phyloP scores from a whole-genome alignment of 2,797 vertebrate species.

The Pseudomugil tenellus region DNA sequence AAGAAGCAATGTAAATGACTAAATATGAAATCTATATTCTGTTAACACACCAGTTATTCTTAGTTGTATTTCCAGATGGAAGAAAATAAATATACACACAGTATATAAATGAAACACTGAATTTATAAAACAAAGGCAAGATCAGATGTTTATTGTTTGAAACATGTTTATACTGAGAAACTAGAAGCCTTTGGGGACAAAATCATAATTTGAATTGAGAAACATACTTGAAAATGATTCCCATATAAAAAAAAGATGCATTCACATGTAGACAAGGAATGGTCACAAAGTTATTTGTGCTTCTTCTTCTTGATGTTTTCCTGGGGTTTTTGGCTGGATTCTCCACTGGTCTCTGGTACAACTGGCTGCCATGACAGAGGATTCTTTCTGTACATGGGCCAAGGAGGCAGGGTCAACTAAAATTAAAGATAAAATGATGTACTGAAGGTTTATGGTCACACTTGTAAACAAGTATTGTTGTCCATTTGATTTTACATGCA shows the following conservation, averaged over 20 bases:
- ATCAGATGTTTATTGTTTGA: constrained; percentile 52
- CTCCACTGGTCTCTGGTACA: constrained; percentile 82
- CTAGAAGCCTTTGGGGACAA: too few species aligned
- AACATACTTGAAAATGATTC: constrained; percentile 23
- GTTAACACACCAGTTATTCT: not conserved
- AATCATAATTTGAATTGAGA: constrained; percentile 19
- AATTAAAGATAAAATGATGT: not conserved
- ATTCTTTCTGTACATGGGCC: constrained; percentile 94
- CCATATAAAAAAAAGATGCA: constrained; percentile 48
- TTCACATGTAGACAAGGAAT: not conserved
- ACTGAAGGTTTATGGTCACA: not conserved
- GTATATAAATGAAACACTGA: not conserved
- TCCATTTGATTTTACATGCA: not conserved
- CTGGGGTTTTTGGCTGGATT: constrained; percentile 89
- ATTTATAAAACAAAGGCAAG: constrained; percentile 22
- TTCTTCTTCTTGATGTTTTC: constrained; percentile 86
- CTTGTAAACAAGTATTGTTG: not conserved
- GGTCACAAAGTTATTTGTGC: constrained; percentile 77
- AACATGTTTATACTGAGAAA: constrained; percentile 27
- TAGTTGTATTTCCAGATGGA: not conserved
- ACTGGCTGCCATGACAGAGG: constrained; percentile 93
- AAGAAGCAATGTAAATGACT: not conserved
- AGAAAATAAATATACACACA: not conserved
- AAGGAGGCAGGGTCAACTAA: constrained; percentile 94
- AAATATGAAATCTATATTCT: not conserved